These are phyloP conservation scores for Rutpela maculata DNA, from an alignment of 2,888 invertebrate species.

Conservation along the genomic window DNA sequence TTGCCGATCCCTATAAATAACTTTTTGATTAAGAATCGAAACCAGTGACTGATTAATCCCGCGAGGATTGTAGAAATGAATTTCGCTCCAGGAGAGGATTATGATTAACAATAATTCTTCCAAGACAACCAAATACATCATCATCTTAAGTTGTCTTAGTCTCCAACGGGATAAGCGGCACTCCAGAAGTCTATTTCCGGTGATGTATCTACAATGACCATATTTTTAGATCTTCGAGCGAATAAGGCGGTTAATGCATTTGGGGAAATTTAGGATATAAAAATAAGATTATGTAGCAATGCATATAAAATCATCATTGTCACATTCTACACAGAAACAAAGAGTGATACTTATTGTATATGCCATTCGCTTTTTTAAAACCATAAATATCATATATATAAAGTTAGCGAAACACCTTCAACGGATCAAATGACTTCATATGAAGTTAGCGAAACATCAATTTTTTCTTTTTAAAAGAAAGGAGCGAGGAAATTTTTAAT, in stretches of 20 bases:
- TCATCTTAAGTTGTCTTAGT: slow-evolving; percentile 40
- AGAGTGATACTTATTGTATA: no score
- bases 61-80: slow-evolving; percentile 35
- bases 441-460: no score
- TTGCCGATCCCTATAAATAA: slow-evolving; percentile 21
- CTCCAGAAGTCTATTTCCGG: slow-evolving; percentile 39
- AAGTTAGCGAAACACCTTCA: no score
- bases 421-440: no score
- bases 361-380: no score
- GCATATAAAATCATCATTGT: no score
- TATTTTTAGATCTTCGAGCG: slow-evolving; percentile 25
- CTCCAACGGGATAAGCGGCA: slow-evolving; percentile 35
- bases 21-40: slow-evolving; percentile 37
- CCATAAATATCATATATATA: no score
- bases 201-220: slow-evolving; percentile 37
- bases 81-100: slow-evolving; percentile 36
- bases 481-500: no score
- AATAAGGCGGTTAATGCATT: background rate
- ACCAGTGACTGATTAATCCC: slow-evolving; percentile 39
- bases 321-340: no score
- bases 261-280: background rate
- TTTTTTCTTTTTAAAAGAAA: no score
- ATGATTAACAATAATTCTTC: slow-evolving; percentile 42
- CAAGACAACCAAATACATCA: slow-evolving; percentile 39
- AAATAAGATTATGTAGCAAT: no score